Percentiles rank a stretch among this genome's conserved stretches.
Evolutionary conservation across 2,888 invertebrate genomes (phyloP).

Genomic region (Dusona sp.): DNA sequence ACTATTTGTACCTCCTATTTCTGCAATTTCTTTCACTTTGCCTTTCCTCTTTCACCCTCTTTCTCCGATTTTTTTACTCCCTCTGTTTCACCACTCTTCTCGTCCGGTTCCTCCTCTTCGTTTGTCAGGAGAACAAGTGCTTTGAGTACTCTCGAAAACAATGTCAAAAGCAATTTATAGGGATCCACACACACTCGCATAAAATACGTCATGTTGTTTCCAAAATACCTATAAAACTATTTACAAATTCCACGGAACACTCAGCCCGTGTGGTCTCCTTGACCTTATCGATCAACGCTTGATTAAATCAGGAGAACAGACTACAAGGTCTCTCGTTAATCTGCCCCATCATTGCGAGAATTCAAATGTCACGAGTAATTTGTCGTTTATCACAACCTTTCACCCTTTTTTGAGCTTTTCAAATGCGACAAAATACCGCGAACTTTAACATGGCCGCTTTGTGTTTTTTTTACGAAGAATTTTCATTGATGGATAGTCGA

Average conservation of each 20-base stretch:
- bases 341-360: background rate
- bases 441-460: background rate
- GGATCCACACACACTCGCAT: background rate
- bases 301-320: background rate
- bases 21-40: too few species aligned
- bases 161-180: conserved; percentile 7
- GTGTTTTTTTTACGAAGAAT: background rate
- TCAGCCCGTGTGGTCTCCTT: background rate
- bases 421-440: background rate
- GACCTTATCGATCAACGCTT: conserved; percentile 1
- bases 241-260: background rate
- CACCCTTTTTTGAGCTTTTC: background rate
- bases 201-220: background rate
- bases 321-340: background rate
- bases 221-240: background rate
- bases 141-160: conserved; percentile 27
- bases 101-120: too few species aligned
- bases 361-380: background rate
- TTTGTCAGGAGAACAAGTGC: background rate
- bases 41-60: background rate
- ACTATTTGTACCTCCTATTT: background rate
- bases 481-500: background rate
- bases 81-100: background rate
- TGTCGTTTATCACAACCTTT: background rate
- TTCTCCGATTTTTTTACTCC: background rate